phyloP scores from a whole-genome alignment of 2,888 invertebrate species.

The Heliconius cydno region DNA sequence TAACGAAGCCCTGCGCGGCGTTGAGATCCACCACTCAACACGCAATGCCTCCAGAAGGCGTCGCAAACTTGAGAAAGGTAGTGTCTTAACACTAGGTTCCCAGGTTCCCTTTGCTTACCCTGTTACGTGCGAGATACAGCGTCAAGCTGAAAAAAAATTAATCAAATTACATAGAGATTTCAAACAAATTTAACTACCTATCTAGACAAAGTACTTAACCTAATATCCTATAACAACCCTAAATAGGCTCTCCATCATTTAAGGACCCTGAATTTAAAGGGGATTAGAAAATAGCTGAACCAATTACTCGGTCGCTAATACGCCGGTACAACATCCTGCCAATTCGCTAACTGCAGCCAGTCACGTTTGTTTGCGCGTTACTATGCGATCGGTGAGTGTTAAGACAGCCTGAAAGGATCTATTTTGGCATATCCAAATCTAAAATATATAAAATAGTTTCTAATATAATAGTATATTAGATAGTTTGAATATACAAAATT shows the following conservation, averaged over 20 bases:
- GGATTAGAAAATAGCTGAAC: conserved; percentile 33
- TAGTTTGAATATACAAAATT: too few relatives aligned
- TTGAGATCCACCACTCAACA: too few relatives aligned
- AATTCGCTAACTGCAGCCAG: conserved; percentile 26
- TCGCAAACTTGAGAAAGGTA: too few relatives aligned
- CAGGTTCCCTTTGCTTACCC: too few relatives aligned
- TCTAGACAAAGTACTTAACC: background rate
- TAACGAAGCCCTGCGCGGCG: too few relatives aligned
- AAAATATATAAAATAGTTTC: background rate
- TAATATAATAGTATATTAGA: background rate
- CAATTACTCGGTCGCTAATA: conserved; percentile 36
- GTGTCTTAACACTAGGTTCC: too few relatives aligned
- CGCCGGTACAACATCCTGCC: conserved; percentile 34
- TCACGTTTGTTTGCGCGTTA: conserved; percentile 13
- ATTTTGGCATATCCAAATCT: background rate
- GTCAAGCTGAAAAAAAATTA: too few relatives aligned
- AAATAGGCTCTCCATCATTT: conserved; percentile 24
- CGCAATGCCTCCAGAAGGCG: too few relatives aligned
- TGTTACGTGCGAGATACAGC: too few relatives aligned
- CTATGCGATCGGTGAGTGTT: conserved; percentile 3
- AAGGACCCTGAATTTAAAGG: conserved; percentile 25
- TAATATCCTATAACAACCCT: conserved; percentile 14
- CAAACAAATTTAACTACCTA: background rate
- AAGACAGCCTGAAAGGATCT: background rate
- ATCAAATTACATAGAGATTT: background rate